These are phyloP conservation scores for Scaptomyza montana DNA, from an alignment of 1,140 invertebrate genomes.

Conservation along the genomic window DNA sequence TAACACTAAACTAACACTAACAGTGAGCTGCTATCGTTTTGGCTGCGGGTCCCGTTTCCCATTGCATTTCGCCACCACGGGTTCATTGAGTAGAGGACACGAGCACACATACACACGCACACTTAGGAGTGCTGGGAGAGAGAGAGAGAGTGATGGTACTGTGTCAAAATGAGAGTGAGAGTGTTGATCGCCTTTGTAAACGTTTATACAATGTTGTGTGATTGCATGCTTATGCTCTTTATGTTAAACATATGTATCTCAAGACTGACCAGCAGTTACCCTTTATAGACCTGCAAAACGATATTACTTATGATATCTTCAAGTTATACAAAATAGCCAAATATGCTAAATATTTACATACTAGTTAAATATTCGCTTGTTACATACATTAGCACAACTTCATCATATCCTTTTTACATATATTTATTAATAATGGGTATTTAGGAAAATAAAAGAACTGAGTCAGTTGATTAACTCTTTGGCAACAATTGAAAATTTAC, in stretches of 20 bases:
- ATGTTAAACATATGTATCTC: background rate
- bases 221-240: constrained; percentile 3
- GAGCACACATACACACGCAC: too few relatives aligned
- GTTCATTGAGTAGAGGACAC: constrained; percentile 19
- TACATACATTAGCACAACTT: too few relatives aligned
- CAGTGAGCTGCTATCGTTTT: constrained; percentile 3
- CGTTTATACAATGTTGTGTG: constrained; percentile 8
- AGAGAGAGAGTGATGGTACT: too few relatives aligned
- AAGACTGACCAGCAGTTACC: background rate
- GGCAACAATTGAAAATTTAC: constrained; percentile 59
- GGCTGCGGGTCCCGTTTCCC: constrained; percentile 44
- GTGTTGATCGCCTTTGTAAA: constrained; percentile 9
- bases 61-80: background rate
- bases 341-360: too few relatives aligned
- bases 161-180: constrained; percentile 25
- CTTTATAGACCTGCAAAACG: background rate
- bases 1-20: background rate
- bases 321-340: too few relatives aligned
- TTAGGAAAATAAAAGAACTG: constrained; percentile 12
- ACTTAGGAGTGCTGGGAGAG: too few relatives aligned
- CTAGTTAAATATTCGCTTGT: too few relatives aligned
- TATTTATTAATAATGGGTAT: too few relatives aligned
- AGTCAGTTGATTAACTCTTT: constrained; percentile 56
- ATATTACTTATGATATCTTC: too few relatives aligned
- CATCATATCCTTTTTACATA: too few relatives aligned